A percentile compares a stretch with the other conserved stretches of the same genome.
phyloP scores from a whole-genome alignment of 2,888 invertebrate species.

The Zeuzera pyrina region DNA sequence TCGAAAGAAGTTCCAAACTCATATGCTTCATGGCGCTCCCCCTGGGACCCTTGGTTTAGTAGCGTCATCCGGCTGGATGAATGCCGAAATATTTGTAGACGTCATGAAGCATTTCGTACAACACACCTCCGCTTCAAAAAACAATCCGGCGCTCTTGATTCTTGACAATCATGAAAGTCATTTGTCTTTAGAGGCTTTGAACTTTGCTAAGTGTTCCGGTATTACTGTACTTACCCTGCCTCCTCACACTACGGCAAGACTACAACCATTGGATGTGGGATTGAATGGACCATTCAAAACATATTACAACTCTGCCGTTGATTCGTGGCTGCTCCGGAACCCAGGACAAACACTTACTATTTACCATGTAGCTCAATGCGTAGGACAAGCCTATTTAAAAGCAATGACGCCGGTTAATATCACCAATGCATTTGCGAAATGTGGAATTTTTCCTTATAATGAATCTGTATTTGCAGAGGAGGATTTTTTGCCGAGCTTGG shows the following conservation, averaged over 20 bases:
- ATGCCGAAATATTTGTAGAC: constrained; percentile 22
- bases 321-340: constrained; percentile 28
- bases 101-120: constrained; percentile 30
- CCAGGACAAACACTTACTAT: constrained; percentile 33
- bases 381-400: constrained; percentile 17
- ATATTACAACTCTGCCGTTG: constrained; percentile 24
- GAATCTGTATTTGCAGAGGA: constrained; percentile 21
- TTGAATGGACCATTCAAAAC: constrained; percentile 34
- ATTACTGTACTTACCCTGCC: constrained; percentile 35
- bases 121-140: constrained; percentile 14
- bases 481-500: constrained; percentile 19
- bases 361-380: constrained; percentile 25
- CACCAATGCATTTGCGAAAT: constrained; percentile 14
- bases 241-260: constrained; percentile 35
- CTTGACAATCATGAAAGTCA: constrained; percentile 32
- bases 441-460: constrained; percentile 22
- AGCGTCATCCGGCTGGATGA: constrained; percentile 30
- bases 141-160: constrained; percentile 21
- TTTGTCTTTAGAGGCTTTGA: constrained; percentile 19
- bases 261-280: constrained; percentile 38
- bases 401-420: constrained; percentile 30
- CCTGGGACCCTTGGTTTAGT: constrained; percentile 29
- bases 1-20: constrained; percentile 21
- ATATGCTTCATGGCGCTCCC: constrained; percentile 29
- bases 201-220: constrained; percentile 29